phyloP scores from a whole-genome alignment of 2,113 vertebrate species.

The Conger conger region DNA sequence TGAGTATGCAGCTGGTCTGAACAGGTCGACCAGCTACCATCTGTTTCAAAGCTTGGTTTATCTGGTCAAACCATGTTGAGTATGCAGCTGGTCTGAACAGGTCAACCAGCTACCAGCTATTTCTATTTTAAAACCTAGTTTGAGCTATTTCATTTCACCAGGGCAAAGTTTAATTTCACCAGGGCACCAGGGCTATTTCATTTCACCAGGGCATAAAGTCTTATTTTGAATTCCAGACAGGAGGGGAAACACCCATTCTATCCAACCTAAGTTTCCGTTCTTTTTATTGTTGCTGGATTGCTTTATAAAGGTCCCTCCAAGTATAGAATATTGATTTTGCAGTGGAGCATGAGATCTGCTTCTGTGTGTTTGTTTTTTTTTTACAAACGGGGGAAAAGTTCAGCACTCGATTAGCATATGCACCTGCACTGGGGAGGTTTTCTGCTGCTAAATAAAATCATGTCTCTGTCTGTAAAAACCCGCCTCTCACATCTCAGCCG shows the following conservation, averaged over 20 bases:
- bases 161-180: no score
- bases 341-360: neutral
- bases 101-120: no score
- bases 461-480: conserved; percentile 50
- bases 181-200: no score
- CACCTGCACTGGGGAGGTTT: conserved; percentile 47
- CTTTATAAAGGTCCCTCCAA: neutral
- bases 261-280: no score
- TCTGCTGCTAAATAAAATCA: conserved; percentile 39
- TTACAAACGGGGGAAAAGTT: neutral
- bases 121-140: no score
- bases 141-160: no score
- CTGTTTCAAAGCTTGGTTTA: no score
- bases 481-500: conserved; percentile 47
- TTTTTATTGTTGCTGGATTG: neutral
- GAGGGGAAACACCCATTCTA: neutral
- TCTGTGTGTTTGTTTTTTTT: neutral
- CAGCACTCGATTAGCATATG: neutral
- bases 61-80: no score
- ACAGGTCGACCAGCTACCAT: no score
- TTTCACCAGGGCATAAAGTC: no score
- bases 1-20: no score
- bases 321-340: neutral
- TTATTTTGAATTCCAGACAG: neutral
- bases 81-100: no score